A percentile compares a stretch with the other conserved stretches of the same genome.
These are phyloP conservation scores for Spermophilus dauricus DNA, from an alignment of 2,113 vertebrate genomes.

Conservation along the genomic window DNA sequence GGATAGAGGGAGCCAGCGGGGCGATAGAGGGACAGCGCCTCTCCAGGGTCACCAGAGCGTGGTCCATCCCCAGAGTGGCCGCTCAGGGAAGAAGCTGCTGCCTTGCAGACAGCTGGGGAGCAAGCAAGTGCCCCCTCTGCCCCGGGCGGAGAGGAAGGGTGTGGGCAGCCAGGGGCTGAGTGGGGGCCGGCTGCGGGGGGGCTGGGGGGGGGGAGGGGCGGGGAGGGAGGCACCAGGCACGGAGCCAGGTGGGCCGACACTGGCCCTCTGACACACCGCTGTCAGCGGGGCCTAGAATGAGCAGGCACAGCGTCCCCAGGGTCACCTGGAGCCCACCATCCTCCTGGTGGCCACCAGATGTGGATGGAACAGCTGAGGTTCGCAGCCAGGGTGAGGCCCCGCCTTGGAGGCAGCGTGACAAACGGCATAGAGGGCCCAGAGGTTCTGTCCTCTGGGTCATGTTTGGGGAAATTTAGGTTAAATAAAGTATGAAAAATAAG, in stretches of 20 bases:
- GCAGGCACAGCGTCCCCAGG: not conserved
- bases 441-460: not conserved
- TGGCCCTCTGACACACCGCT: too few relatives aligned
- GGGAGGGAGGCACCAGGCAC: too few relatives aligned
- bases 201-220: too few relatives aligned
- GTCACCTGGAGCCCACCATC: fast-evolving
- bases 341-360: fast-evolving
- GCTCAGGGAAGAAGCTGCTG: not conserved
- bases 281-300: not conserved
- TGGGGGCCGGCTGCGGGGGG: too few relatives aligned
- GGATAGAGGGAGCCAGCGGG: too few relatives aligned
- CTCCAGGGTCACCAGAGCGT: not conserved
- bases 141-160: not conserved
- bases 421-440: too few relatives aligned
- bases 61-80: not conserved
- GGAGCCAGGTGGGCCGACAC: too few relatives aligned
- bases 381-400: too few relatives aligned
- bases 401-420: too few relatives aligned
- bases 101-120: not conserved
- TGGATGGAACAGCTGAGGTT: not conserved
- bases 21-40: not conserved
- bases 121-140: not conserved
- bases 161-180: too few relatives aligned
- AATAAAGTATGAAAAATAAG: not conserved
- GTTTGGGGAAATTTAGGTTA: not conserved